Percentiles rank a stretch among this genome's conserved stretches.
Conservation (phyloP, 2,113 vertebrate species). For the Motacilla tschutschensis region DNA sequence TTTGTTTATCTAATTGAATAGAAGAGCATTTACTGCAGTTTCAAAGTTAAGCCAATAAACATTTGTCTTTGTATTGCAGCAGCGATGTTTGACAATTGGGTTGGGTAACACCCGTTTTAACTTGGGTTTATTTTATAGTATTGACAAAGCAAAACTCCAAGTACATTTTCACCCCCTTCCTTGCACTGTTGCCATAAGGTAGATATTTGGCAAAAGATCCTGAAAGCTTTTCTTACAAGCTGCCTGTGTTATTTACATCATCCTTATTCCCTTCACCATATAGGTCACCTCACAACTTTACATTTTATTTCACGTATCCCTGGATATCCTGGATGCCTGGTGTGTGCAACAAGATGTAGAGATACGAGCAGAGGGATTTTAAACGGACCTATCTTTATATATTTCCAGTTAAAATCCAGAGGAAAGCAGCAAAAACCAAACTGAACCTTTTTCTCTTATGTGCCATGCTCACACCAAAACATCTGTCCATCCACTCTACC, state of each 20-base stretch:
- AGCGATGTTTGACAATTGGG: conserved; percentile 16
- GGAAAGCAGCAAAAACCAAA: neutral
- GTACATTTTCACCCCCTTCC: neutral
- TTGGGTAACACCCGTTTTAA: conserved; percentile 45
- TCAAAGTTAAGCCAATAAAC: conserved; percentile 58
- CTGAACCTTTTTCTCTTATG: neutral
- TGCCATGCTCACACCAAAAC: neutral
- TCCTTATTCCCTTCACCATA: neutral
- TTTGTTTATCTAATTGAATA: conserved; percentile 66
- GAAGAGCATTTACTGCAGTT: conserved; percentile 53
- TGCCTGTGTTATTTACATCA: neutral
- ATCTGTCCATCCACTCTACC: neutral
- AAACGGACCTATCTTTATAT: neutral
- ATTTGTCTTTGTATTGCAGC: conserved; percentile 47
- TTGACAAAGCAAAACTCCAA: neutral
- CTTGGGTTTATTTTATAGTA: conserved; percentile 36
- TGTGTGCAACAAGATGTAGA: neutral
- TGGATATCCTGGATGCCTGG: neutral
- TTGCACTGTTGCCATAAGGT: neutral
- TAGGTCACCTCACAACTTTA: neutral
- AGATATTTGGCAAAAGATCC: neutral
- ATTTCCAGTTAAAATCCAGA: neutral
- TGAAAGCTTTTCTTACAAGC: neutral
- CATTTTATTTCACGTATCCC: neutral
- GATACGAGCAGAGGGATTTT: neutral